phyloP scores from a whole-genome alignment of 35 echinoderm and acorn worm species.

The Hemicentrotus pulcherrimus region DNA sequence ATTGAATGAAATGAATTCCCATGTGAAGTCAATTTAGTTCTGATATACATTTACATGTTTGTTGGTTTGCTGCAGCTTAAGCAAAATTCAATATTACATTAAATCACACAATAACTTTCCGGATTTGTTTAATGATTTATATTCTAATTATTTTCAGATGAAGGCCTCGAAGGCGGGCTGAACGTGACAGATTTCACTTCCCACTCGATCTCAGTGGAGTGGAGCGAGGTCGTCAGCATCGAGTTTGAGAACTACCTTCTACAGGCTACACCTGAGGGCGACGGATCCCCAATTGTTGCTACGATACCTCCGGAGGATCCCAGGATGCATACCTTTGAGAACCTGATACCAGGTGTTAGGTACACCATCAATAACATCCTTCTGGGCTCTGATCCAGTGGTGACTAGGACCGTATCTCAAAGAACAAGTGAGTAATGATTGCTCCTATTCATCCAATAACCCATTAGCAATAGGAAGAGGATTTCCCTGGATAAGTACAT shows the following conservation, averaged over 20 bases:
- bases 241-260: not conserved
- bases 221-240: slow-evolving; percentile 38
- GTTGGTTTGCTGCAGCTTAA: no score
- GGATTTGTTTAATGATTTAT: no score
- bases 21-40: no score
- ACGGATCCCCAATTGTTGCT: not conserved
- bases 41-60: no score
- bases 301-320: not conserved
- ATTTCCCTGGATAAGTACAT: no score
- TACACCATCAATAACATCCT: slow-evolving; percentile 51
- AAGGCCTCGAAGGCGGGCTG: slow-evolving; percentile 56
- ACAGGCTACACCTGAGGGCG: not conserved
- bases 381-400: not conserved
- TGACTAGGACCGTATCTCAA: slow-evolving; percentile 38
- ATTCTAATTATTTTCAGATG: slow-evolving; percentile 11
- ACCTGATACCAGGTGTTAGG: slow-evolving; percentile 33
- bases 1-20: no score
- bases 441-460: no score
- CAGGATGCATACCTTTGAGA: slow-evolving; percentile 46
- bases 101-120: no score
- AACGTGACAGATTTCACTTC: slow-evolving; percentile 49
- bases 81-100: no score
- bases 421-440: slow-evolving; percentile 53
- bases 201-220: slow-evolving; percentile 44
- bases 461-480: no score